Percentiles rank a stretch among this genome's conserved stretches.
Conservation (phyloP, 2,113 vertebrate species). For the Tragelaphus scriptus region DNA sequence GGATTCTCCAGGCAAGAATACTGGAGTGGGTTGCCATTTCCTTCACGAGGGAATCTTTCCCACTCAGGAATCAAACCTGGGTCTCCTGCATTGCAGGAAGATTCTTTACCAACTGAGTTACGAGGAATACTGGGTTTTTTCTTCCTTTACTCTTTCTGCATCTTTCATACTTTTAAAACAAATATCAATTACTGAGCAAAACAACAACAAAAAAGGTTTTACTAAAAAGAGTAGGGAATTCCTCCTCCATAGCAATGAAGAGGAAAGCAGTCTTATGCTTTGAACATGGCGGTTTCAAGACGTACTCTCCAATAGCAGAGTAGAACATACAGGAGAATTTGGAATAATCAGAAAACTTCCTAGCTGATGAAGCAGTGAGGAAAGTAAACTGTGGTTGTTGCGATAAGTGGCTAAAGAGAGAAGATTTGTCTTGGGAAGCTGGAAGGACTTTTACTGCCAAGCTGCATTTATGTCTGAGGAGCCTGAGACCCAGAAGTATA, state of each 20-base stretch:
- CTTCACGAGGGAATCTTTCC: neutral
- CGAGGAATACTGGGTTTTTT: neutral
- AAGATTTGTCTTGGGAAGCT: neutral
- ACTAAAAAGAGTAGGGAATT: neutral
- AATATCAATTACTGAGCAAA: neutral
- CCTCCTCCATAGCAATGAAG: neutral
- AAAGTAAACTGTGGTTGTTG: neutral
- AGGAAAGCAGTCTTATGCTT: neutral
- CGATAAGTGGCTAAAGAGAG: neutral
- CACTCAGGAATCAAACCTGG: neutral
- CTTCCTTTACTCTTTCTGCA: constrained; percentile 32
- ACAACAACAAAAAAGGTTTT: neutral
- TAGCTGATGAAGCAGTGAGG: neutral
- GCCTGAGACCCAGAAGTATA: neutral
- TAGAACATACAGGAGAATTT: neutral
- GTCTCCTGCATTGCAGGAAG: neutral
- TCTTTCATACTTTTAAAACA: constrained; percentile 1
- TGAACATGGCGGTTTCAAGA: neutral
- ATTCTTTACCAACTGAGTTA: neutral
- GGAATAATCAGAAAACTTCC: neutral
- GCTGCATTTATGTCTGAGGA: neutral
- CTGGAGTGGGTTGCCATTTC: neutral
- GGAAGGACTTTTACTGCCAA: neutral
- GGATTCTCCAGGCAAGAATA: neutral
- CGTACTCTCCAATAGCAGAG: neutral